Percentiles rank a stretch among this genome's conserved stretches.
phyloP scores from a whole-genome alignment of 2,113 vertebrate species.

The Myiopsitta monachus region DNA sequence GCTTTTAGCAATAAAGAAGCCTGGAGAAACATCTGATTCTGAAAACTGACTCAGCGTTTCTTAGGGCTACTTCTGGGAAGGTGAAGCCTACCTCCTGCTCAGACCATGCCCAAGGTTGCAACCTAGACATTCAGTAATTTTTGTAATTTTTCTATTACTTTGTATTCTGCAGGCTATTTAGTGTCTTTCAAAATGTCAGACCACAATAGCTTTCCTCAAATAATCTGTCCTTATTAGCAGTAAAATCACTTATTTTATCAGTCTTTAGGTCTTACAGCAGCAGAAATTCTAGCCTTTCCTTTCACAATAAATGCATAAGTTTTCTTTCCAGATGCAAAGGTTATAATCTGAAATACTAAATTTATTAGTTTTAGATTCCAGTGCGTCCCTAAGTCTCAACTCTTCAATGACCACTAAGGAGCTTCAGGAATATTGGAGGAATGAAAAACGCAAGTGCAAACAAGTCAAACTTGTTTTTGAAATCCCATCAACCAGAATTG shows the following conservation, averaged over 20 bases:
- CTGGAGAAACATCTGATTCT: background rate
- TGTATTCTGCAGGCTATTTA: background rate
- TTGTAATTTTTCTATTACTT: background rate
- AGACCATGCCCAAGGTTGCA: background rate
- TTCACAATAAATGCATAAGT: background rate
- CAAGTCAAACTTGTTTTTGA: conserved; percentile 86
- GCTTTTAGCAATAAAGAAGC: background rate
- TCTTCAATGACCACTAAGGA: conserved; percentile 88
- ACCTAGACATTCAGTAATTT: background rate
- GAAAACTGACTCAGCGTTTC: background rate
- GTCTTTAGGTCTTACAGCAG: background rate
- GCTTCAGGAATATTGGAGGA: conserved; percentile 86
- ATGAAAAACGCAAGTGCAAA: conserved; percentile 75
- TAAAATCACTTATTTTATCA: background rate
- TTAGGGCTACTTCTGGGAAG: background rate
- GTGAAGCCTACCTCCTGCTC: background rate
- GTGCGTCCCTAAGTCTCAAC: conserved; percentile 16
- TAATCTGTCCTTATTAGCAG: background rate
- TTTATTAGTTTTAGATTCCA: conserved; percentile 32
- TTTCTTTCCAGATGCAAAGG: background rate
- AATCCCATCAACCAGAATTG: conserved; percentile 79
- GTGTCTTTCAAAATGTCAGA: background rate
- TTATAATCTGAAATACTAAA: background rate
- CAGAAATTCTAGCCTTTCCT: background rate
- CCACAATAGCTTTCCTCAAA: background rate